These are phyloP conservation scores for Volucella zonaria DNA, from an alignment of 2,888 invertebrate genomes.

Conservation along the genomic window DNA sequence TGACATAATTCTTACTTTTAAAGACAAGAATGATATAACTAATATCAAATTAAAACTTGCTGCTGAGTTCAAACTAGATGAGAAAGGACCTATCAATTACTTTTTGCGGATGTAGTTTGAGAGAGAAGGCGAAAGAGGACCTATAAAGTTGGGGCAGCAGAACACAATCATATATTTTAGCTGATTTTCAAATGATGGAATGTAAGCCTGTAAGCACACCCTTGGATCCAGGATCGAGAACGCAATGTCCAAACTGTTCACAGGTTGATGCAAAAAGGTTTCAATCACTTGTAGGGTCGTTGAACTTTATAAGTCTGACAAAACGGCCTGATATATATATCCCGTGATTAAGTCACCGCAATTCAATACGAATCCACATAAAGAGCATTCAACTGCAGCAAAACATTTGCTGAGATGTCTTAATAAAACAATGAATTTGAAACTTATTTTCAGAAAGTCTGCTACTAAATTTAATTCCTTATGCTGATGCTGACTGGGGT, in stretches of 20 bases:
- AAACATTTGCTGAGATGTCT: slow-evolving; percentile 31
- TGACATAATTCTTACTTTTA: slow-evolving; percentile 22
- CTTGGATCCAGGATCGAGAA: no score
- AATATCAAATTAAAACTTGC: slow-evolving; percentile 14
- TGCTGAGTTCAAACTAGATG: slow-evolving; percentile 9
- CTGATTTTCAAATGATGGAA: not conserved
- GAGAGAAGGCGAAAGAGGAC: slow-evolving; percentile 5
- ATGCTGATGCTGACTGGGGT: slow-evolving; percentile 29
- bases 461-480: not conserved
- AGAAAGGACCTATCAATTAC: slow-evolving; percentile 18
- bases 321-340: slow-evolving; percentile 13
- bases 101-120: slow-evolving; percentile 14
- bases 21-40: not conserved
- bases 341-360: slow-evolving; percentile 18
- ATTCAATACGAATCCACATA: slow-evolving; percentile 26
- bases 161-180: not conserved
- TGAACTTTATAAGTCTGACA: slow-evolving; percentile 2
- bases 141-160: slow-evolving; percentile 5
- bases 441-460: slow-evolving; percentile 9
- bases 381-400: slow-evolving; percentile 21
- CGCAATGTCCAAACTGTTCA: no score
- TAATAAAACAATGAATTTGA: slow-evolving; percentile 4
- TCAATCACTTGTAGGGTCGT: slow-evolving; percentile 8
- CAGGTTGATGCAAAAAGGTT: no score
- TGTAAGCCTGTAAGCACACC: not conserved